Evolutionary conservation across 2,888 invertebrate species (phyloP), one percentile per base, ranked within the genome.

Genomic region (Apotomis turbidana): DNA sequence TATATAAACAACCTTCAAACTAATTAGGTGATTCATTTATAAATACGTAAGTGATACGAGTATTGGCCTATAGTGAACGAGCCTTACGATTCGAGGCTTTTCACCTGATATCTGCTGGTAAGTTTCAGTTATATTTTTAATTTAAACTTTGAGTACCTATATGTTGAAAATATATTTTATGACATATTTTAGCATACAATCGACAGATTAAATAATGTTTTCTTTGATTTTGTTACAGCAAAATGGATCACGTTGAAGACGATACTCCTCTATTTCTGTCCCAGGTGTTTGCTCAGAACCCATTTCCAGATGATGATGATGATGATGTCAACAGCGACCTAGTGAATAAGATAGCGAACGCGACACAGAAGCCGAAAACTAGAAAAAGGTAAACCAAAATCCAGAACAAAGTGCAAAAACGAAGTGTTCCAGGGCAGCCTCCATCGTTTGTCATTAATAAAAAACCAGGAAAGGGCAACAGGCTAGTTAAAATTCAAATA

Each of bases 201-300:
- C 27, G 27, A 2, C 27, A 27, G 27, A 27, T 27, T 27, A 15
- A 55, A 15, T 27, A 15, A 55, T 55, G 13, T 55, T 55, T 55
- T 55, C 27, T 15, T 55, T 55, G 3, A 55, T 55, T 55, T 55
- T 55, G 55, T 55, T 55, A 55, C 55, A 55, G 55, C 9, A 55
- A 55, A 55, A 46, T 46, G 46, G 46, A 46, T 9, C 46, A 46
- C 46, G 46, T 46, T 15, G 15, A 15, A 46, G 46, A 46, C 5
- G 9, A 46, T 8, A 46, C 46, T 46, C 46, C 46, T 46, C 46
- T 46, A 46, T 46, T 46, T 46, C 9, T 46, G 54, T 55, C 54
- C 8, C 54, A 55, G 27, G 54, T 55, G 54, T 55, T 55, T 55
- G 27, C 54, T 6, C 54, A 55, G 54, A 55, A 55, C 54, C 54